These are phyloP conservation scores for Bacillus rossius DNA, from an alignment of 1,140 invertebrate genomes.

Conservation along the genomic window DNA sequence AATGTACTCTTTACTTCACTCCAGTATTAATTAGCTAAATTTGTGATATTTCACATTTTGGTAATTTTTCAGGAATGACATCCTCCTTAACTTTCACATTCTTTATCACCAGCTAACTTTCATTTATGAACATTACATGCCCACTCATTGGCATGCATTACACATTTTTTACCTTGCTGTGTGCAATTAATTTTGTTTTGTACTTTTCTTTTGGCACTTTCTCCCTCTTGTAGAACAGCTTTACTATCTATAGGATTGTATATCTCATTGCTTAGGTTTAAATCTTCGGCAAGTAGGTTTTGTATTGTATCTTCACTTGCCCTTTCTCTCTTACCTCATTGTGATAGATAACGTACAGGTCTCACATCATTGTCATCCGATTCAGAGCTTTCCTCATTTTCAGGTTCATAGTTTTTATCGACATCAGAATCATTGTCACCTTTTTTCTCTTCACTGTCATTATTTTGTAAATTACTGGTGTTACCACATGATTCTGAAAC, in stretches of 20 bases:
- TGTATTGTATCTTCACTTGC: background rate
- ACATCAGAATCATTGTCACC: background rate
- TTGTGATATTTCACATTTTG: background rate
- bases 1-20: background rate
- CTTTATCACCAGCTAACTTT: conserved; percentile 1
- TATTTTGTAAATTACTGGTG: background rate
- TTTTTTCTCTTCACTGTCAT: background rate
- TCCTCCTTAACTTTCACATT: too few relatives aligned
- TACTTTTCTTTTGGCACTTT: conserved; percentile 1
- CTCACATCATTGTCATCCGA: background rate
- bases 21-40: background rate
- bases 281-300: background rate
- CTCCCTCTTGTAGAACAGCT: background rate
- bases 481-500: background rate
- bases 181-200: background rate
- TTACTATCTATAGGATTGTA: background rate
- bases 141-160: background rate
- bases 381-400: background rate
- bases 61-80: conserved; percentile 1
- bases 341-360: too few relatives aligned
- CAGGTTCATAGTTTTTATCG: background rate
- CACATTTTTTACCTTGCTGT: conserved; percentile 1
- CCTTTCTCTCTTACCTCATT: background rate
- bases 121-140: conserved; percentile 1
- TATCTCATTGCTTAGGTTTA: background rate